Evolutionary conservation across 2,888 invertebrate genomes (phyloP), one percentile per base, ranked within the genome.

Genomic region (Archaeoteleia sp.): DNA sequence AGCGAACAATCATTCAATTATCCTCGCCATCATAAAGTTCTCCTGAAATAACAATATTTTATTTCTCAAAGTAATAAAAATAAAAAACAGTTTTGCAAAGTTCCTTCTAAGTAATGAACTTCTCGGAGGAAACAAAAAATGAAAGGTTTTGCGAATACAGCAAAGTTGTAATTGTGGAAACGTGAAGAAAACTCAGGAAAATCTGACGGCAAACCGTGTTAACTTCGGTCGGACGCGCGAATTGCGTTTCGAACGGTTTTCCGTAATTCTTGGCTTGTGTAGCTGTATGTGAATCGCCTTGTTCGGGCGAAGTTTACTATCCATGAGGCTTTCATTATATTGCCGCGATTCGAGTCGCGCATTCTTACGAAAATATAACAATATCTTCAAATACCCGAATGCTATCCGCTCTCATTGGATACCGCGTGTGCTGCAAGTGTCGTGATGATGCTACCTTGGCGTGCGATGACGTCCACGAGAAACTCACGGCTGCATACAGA

Each of bases 401-500:
- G 46, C 54, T 69, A 67, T 67, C 60, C 58, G 61, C 45, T 39
- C 48, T 58, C 53, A 45, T 63, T 40, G 37, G 45, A 60, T 30
- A 10, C 32, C 20, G 27, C 49, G 20, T 51, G 35, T 46, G 42
- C 51, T 48, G 35, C 51, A 61, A 61, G 48, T 54, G 53, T 65
- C 53, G 49, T 49, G 57, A 46, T 43, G 67, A 60, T 49, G 67
- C 48, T 66, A 63, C 54, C 61, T 57, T 49, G 51, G 40, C 54
- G 32, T 42, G 17, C 49, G 57, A 46, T 48, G 60, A 65, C 67
- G 65, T 65, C 70, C 60, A 70, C 67, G 66, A 57, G 71, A 74
- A 68, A 71, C 73, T 69, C 69, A 48, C 51, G 65, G 60, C 69
- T 72, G 71, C 72, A 71, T 71, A 69, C 71, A 70, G 66, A 71